phyloP scores from a whole-genome alignment of 2,797 vertebrate genomes.

The Gambelia wislizenii region DNA sequence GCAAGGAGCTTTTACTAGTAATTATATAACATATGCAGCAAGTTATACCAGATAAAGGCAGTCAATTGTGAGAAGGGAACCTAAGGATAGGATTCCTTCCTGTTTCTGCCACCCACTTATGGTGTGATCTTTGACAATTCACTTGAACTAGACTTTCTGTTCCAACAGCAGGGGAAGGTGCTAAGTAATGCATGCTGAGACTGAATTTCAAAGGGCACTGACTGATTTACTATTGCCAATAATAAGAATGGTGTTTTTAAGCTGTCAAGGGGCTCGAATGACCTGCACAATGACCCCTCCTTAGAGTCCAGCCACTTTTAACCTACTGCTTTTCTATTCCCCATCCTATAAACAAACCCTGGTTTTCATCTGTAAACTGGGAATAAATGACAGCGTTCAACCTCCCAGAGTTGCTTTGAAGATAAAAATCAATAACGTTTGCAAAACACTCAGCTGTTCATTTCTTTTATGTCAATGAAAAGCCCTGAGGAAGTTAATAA shows the following conservation, averaged over 20 bases:
- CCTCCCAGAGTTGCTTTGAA: conserved; percentile 11
- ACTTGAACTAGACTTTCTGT: background rate
- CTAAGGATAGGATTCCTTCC: background rate
- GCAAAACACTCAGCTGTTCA: conserved; percentile 10
- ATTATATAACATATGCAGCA: background rate
- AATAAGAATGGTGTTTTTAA: background rate
- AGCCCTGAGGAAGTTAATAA: conserved; percentile 23
- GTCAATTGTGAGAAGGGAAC: background rate
- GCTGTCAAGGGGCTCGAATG: background rate
- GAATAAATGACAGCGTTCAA: conserved; percentile 1
- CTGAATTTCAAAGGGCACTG: background rate
- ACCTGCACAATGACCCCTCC: background rate
- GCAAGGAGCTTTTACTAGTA: background rate
- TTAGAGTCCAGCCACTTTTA: background rate
- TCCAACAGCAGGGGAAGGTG: background rate
- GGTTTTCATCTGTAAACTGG: conserved; percentile 2
- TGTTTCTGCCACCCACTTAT: background rate
- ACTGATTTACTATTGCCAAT: background rate
- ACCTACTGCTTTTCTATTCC: background rate
- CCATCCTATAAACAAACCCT: background rate
- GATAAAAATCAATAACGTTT: conserved; percentile 42
- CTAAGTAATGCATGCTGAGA: background rate
- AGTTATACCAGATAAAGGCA: background rate
- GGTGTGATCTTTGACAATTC: background rate
- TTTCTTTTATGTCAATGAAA: conserved; percentile 30